Base-by-base conservation (phyloP, 2,113 vertebrate genomes). In the Lagopus muta region DNA sequence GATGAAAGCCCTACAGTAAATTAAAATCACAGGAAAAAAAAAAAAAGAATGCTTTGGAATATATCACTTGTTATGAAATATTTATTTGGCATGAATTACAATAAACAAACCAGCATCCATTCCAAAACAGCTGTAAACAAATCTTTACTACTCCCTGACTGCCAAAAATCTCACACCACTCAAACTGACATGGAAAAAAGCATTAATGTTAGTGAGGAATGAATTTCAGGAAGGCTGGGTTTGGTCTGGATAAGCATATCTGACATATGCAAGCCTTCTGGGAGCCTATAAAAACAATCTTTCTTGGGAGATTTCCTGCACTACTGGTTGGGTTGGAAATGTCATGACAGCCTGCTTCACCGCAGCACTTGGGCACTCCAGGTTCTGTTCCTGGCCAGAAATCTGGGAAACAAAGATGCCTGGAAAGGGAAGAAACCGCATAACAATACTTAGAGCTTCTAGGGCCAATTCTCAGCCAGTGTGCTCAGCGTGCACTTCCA, bases 81-180 rank as follows among this genome's bases (percentile, higher is more conserved):
- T 57, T 88, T 32, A 21, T 73, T 92, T 90, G 93, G 48, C 66
- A 82, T 19, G 30, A 75, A 76, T 79, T 93, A 47, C 40, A 86
- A 84, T 66, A 96, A 95, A 96, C 92, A 96, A 94, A 82, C 62
- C 54, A 84, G 19, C 16, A 88, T 88, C 70, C 61, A 69, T 86
- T 88, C 85, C 73, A 78, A 86, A 95, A 82, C 80, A 93, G n/a
- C 65, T 90, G 92, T 96, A 95, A 94, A 94, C 93, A 96, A 94
- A 93, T 76, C 58, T 88, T 89, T 91, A 75, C 43, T 90, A 50
- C 27, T 88, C 61, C n/a, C 52, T 20, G 40, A 57, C 58, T 90
- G 80, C 88, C 82, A 95, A 78, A 94, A 91, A 83, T 93, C 88
- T 93, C 88, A 94, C 82, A 72, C 43, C 61, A 54, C 90, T 94